Evolutionary conservation across 2,113 vertebrate species (phyloP).

Genomic region (Thunnus maccoyii): DNA sequence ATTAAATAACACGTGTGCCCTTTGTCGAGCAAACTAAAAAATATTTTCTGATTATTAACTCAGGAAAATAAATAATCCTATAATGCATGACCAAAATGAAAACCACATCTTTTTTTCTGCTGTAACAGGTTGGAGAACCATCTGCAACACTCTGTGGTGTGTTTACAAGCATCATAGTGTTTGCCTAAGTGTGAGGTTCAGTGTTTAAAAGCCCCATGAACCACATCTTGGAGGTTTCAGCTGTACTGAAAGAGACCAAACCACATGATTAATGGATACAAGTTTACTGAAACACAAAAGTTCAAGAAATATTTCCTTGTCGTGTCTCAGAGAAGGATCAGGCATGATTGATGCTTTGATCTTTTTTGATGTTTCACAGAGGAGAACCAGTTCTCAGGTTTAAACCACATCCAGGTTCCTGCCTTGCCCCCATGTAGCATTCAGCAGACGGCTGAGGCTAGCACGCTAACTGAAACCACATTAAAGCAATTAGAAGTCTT

Average conservation of each 20-base stretch:
- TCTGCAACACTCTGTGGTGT: conserved; percentile 23
- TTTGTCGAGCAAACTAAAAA: conserved; percentile 10
- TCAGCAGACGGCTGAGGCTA: conserved; percentile 53
- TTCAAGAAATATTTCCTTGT: conserved; percentile 73
- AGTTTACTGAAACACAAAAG: conserved; percentile 56
- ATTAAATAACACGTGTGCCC: not conserved
- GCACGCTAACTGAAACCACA: conserved; percentile 69
- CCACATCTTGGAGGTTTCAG: conserved; percentile 45
- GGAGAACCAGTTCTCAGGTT: conserved; percentile 61
- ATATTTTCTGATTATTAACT: not conserved
- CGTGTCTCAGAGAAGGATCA: conserved; percentile 65
- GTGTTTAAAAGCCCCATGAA: conserved; percentile 41
- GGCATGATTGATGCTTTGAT: conserved; percentile 72
- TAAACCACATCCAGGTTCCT: conserved; percentile 74
- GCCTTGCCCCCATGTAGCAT: conserved; percentile 26
- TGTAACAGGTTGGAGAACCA: conserved; percentile 27
- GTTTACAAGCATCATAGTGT: conserved; percentile 47
- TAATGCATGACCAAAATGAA: not conserved
- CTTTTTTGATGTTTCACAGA: conserved; percentile 68
- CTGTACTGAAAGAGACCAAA: conserved; percentile 46
- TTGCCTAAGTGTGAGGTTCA: conserved; percentile 32
- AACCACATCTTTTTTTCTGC: conserved; percentile 8
- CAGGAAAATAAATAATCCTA: not conserved
- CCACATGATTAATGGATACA: conserved; percentile 66
- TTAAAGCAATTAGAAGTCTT: conserved; percentile 77